These are phyloP conservation scores for Toxotes lorentzi DNA, from an alignment of 2,797 vertebrate species.

Conservation along the genomic window DNA sequence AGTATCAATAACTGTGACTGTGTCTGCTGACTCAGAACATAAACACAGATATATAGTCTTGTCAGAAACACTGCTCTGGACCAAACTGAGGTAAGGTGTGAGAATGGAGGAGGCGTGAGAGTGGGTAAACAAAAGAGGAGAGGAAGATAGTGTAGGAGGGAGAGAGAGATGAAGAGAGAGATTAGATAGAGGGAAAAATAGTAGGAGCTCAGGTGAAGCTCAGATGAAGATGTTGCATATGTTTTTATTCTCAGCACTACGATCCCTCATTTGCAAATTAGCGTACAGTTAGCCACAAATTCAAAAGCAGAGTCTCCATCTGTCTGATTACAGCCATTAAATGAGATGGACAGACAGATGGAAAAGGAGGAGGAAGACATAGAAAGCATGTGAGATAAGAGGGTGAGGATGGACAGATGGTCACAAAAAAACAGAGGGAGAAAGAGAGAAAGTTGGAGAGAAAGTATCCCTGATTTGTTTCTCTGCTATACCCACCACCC, in stretches of 20 bases:
- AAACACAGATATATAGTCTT: conserved; percentile 19
- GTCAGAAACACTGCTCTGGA: conserved; percentile 4
- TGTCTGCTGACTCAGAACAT: conserved; percentile 54
- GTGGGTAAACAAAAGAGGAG: not conserved
- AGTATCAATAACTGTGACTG: conserved; percentile 35
- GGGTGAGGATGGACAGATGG: too few species aligned
- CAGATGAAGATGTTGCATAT: too few species aligned
- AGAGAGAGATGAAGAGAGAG: not conserved
- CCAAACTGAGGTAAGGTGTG: conserved; percentile 1
- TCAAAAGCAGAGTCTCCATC: too few species aligned
- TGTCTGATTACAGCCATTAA: too few species aligned
- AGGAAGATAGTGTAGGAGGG: not conserved
- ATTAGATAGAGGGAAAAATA: not conserved
- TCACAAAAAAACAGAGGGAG: not conserved
- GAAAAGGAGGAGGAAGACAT: not conserved
- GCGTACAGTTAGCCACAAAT: too few species aligned
- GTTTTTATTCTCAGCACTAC: too few species aligned
- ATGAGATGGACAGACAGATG: too few species aligned
- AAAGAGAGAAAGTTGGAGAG: not conserved
- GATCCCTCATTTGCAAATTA: too few species aligned
- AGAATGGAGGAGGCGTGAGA: not conserved
- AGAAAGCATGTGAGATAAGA: too few species aligned
- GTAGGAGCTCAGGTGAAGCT: not conserved
- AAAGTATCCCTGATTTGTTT: not conserved
- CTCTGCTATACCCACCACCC: not conserved